Evolutionary conservation across 2,113 vertebrate species (phyloP), one percentile per base, ranked within the genome.

Genomic region (Calidris pygmaea): DNA sequence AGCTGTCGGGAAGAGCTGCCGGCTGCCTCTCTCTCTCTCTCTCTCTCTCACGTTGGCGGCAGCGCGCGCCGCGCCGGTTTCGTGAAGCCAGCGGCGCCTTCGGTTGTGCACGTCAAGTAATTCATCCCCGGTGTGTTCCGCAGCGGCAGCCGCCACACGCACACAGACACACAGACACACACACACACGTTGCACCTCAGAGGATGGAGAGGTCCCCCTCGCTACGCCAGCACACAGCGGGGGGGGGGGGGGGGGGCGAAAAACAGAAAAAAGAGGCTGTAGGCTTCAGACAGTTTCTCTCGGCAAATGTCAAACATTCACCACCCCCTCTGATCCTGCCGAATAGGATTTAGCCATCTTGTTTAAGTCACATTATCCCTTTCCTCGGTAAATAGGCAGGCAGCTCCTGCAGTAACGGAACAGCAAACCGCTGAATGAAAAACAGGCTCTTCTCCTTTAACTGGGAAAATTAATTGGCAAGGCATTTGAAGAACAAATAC

Each of bases 1-100:
- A 97, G 98, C 98, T 97, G 98, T 98, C 98, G 98, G 95, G 97
- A 78, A 89, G 98, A 97, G 98, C 98, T 94, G 98, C 98, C 97
- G 95, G 98, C 97, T 83, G 98, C 97, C 97, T 96, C 92, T 84
- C 94, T 94, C 47, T 84, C 94, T 94, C 96, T 97, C 97, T 96
- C 93, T 84, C 94, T 94, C 47, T 84, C 94, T 94, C 96, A 82
- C 97, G 96, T 95, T 89, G 91, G 95, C 15, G 22, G 93, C 90
- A 88, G 94, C 66, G 70, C 95, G 75, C 48, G 43, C 96, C 15
- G 89, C 58, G 73, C 95, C 37, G 94, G 92, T 94, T 95, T 50
- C 27, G 77, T 19, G 93, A 94, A 95, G 95, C 91, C 30, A 97
- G 70, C 35, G 82, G 96, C 82, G 87, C 96, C 97, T 95, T 92